Conservation (phyloP, 2,113 vertebrate species). For the Illadopsis cleaveri region DNA sequence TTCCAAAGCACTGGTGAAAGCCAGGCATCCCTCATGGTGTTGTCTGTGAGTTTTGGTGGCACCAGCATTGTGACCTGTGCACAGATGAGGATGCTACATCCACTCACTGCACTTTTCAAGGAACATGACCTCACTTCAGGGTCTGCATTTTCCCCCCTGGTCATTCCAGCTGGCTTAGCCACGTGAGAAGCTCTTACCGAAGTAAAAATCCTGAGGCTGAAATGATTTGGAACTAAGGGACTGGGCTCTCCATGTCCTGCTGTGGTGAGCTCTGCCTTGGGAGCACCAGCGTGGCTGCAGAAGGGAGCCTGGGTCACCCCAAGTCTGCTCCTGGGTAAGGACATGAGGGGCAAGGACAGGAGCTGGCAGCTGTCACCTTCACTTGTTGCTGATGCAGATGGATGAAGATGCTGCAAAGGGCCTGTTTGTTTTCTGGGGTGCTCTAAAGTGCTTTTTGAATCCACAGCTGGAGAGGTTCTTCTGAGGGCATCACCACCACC, state of each 20-base stretch:
- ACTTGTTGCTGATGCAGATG: background rate
- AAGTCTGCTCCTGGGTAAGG: background rate
- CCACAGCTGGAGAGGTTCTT: constrained; percentile 52
- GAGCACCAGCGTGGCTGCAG: background rate
- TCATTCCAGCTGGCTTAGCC: background rate
- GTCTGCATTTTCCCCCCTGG: background rate
- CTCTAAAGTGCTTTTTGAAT: constrained; percentile 8
- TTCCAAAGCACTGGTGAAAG: background rate
- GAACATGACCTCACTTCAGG: background rate
- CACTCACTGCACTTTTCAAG: background rate
- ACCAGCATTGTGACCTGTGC: background rate
- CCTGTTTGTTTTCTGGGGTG: background rate
- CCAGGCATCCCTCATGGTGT: rapidly evolving
- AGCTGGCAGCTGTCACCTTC: background rate
- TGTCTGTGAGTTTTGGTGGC: background rate
- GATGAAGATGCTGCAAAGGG: background rate
- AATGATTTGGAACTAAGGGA: background rate
- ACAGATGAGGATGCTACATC: background rate
- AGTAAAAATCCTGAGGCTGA: background rate
- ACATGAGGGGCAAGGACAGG: background rate
- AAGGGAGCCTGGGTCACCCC: background rate
- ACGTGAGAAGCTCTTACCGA: rapidly evolving
- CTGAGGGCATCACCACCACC: constrained; percentile 7
- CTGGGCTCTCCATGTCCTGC: background rate
- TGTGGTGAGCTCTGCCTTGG: background rate